Base-by-base conservation (phyloP, 2,888 invertebrate species). In the Plebejus melissa region DNA sequence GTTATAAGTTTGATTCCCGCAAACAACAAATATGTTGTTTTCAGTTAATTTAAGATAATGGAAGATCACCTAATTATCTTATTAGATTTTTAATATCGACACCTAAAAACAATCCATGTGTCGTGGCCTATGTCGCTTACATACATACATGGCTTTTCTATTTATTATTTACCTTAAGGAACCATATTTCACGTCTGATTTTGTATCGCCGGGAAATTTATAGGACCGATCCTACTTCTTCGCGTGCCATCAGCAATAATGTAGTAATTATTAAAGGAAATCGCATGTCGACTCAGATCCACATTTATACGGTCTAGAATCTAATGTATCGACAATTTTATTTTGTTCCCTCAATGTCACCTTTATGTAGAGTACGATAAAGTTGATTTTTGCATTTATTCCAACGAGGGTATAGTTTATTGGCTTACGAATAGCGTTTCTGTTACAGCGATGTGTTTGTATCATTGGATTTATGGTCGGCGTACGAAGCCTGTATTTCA, bases 361-460 rank as follows among this genome's bases (percentile, higher is more conserved):
- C 28, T 28, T 22, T 71, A 28, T 13, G 1, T 41, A 1, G 4
- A n/a, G 16, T 4, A 4, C 1, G 22, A 6, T 11, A 46, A 46
- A 22, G 46, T 22, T 13, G 4, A 71, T 46, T 46, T 46, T 46
- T 3, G 41, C 46, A 4, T 22, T 70, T n/a, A 13, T 41, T 70
- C 7, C 38, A 71, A 46, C 46, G 13, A 71, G 41, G 71, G 22
- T 46, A 71, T 41, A 13, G 71, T 41, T 71, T 71, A 22, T 71
- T 41, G 46, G 71, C 46, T 71, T 71, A 71, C 71, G 71, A 41
- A 70, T 70, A 70, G 38, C 38, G 70, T 70, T 71, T 71, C 71
- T 46, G 74, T 65, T 36, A 28, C 65, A 60, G 36, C 60, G 36
- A 50, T 60, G 41, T 74, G 74, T 74, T 74, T 74, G 69, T 74